These are phyloP conservation scores for Antitype chi DNA, from an alignment of 2,888 invertebrate species.

Conservation along the genomic window DNA sequence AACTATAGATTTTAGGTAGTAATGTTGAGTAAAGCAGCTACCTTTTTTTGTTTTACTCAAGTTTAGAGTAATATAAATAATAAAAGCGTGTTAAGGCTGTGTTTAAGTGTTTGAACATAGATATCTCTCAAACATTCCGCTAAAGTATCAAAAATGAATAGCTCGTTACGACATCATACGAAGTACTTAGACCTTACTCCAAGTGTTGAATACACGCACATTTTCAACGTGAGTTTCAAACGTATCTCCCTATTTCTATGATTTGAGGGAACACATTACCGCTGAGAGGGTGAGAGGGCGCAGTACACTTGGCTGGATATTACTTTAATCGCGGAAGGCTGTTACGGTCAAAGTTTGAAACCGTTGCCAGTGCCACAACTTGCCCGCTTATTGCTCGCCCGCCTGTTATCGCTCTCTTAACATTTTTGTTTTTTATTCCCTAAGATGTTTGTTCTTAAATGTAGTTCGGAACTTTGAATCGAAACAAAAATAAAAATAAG, in stretches of 20 bases:
- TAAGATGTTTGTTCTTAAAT: slow-evolving; percentile 53
- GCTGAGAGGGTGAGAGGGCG: slow-evolving; percentile 53
- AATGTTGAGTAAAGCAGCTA: background rate
- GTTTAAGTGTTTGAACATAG: background rate
- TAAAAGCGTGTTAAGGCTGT: no score
- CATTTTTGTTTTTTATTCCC: slow-evolving; percentile 64
- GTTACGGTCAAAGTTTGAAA: slow-evolving; percentile 82
- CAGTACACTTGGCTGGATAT: slow-evolving; percentile 76
- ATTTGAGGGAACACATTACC: slow-evolving; percentile 73
- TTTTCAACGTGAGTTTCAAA: slow-evolving; percentile 22
- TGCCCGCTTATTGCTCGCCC: slow-evolving; percentile 78
- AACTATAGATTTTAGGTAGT: background rate
- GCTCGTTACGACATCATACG: background rate
- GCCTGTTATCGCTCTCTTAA: slow-evolving; percentile 70
- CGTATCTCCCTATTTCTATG: slow-evolving; percentile 56
- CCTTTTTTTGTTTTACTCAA: background rate
- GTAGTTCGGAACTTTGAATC: slow-evolving; percentile 46
- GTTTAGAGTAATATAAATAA: background rate
- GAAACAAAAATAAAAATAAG: slow-evolving; percentile 40
- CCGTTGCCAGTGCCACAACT: slow-evolving; percentile 66
- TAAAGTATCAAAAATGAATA: background rate
- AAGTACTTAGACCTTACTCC: background rate
- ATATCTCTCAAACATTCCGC: background rate
- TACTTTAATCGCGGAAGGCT: slow-evolving; percentile 84
- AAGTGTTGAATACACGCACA: background rate